Evolutionary conservation across 2,113 vertebrate species (phyloP), one percentile per base, ranked within the genome.

Genomic region (Delphinus delphis): DNA sequence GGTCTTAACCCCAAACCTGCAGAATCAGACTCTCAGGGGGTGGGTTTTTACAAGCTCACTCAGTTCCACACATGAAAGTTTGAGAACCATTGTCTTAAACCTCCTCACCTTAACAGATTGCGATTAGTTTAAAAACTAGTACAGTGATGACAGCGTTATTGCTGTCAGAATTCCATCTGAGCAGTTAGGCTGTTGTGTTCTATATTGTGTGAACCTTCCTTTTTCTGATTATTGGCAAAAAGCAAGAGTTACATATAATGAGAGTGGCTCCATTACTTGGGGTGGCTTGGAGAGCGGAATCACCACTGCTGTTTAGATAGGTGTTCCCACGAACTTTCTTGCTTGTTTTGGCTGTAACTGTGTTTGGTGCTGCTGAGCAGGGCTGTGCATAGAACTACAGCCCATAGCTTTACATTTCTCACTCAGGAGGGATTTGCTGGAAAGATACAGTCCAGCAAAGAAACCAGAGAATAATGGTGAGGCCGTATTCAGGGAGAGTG

Each of bases 321-420:
- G 41, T 97, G 74, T 97, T 97, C 76, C 60, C 80, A 67, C 0
- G 20, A 80, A 96, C 44, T 73, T 88, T 63, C 60, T 60, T 96
- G 80, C 82, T 97, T 97, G 73, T 92, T 85, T 96, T 96, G 95
- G 88, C 94, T 15, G 20, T 58, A 33, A 44, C 67, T 85, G 13
- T 90, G 60, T 76, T 87, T 88, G 82, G 44, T 90, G 74, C 84
- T 92, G 92, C 93, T 83, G 44, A 91, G 79, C 23, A 62, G 33
- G 28, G 74, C 41, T 81, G n/a, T 88, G 74, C 23, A 4, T 21
- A 55, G 76, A 90, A 74, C 63, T 85, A 41, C 10, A 88, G 67
- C 41, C 50, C 33, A 67, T 33, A 5, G 18, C 65, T 89, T 93
- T 93, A 60, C 28, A 31, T 95, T 95, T 94, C 90, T 88, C n/a